Percentiles rank a stretch among this genome's conserved stretches.
Conservation (phyloP, 1,140 invertebrate genomes). For the Drosophila watanabei region DNA sequence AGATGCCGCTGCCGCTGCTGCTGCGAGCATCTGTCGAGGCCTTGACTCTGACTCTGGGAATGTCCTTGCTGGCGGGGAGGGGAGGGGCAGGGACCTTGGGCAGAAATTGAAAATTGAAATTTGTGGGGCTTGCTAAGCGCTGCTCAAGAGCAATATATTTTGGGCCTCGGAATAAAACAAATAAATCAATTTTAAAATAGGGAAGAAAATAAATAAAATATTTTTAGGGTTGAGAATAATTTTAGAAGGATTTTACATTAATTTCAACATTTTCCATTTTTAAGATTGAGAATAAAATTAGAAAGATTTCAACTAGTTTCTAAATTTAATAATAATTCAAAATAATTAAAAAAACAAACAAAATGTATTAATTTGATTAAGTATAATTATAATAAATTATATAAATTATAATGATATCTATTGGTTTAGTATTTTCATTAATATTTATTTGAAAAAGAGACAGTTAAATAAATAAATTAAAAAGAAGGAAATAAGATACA, state of each 20-base stretch:
- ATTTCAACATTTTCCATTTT: too few relatives aligned
- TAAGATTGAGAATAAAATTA: too few relatives aligned
- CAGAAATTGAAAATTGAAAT: constrained; percentile 66
- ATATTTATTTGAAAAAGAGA: too few relatives aligned
- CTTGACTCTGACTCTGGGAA: constrained; percentile 67
- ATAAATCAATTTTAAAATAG: constrained; percentile 5
- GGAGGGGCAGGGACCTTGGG: constrained; percentile 11
- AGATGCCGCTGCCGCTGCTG: constrained; percentile 21
- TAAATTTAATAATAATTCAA: too few relatives aligned
- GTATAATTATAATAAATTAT: too few relatives aligned
- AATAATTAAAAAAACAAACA: too few relatives aligned
- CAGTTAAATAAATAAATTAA: too few relatives aligned
- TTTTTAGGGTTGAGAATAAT: not conserved
- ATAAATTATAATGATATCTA: too few relatives aligned
- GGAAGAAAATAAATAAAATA: not conserved
- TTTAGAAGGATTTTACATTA: not conserved
- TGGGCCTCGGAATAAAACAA: not conserved
- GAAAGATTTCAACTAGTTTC: too few relatives aligned
- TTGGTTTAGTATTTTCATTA: too few relatives aligned
- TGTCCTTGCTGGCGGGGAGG: constrained; percentile 46
- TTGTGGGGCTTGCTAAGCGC: constrained; percentile 49
- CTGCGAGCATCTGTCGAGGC: constrained; percentile 51
- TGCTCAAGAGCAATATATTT: constrained; percentile 28
- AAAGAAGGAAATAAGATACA: too few relatives aligned
- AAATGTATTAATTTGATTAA: too few relatives aligned